Percentiles rank a stretch among this genome's conserved stretches.
Conservation (phyloP, 1,140 invertebrate genomes). For the Meloidogyne hapla region DNA sequence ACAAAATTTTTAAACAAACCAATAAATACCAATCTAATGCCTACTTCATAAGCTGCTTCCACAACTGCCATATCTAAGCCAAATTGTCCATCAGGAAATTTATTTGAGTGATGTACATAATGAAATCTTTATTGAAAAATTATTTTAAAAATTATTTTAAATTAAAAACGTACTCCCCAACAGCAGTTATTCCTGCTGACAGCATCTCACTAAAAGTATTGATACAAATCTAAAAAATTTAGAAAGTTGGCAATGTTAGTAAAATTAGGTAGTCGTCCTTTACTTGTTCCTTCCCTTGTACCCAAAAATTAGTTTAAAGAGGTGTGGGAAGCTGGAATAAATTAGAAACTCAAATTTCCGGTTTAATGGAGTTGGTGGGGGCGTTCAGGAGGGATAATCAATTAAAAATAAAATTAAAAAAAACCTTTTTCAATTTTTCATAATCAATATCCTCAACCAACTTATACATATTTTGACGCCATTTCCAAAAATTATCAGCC, state of each 20-base stretch:
- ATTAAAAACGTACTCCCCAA: slow-evolving; percentile 45
- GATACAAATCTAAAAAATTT: slow-evolving; percentile 51
- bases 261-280: no score
- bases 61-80: slow-evolving; percentile 57
- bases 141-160: not conserved
- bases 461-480: slow-evolving; percentile 60
- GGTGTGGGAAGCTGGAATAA: no score
- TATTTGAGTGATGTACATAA: slow-evolving; percentile 56
- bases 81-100: slow-evolving; percentile 30
- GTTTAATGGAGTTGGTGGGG: not conserved
- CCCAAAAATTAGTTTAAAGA: not conserved
- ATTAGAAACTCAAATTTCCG: not conserved
- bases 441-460: slow-evolving; percentile 51
- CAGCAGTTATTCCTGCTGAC: slow-evolving; percentile 58
- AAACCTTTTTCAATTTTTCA: slow-evolving; percentile 52
- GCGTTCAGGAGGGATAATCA: no score
- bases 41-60: slow-evolving; percentile 54
- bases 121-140: slow-evolving; percentile 42
- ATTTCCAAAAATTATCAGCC: slow-evolving; percentile 60
- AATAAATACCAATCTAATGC: slow-evolving; percentile 46
- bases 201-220: slow-evolving; percentile 60
- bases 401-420: no score
- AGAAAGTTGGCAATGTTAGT: no score
- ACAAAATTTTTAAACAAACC: not conserved
- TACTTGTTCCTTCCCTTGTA: no score